phyloP scores from a whole-genome alignment of 2,888 invertebrate genomes.

The Patella pellucida region DNA sequence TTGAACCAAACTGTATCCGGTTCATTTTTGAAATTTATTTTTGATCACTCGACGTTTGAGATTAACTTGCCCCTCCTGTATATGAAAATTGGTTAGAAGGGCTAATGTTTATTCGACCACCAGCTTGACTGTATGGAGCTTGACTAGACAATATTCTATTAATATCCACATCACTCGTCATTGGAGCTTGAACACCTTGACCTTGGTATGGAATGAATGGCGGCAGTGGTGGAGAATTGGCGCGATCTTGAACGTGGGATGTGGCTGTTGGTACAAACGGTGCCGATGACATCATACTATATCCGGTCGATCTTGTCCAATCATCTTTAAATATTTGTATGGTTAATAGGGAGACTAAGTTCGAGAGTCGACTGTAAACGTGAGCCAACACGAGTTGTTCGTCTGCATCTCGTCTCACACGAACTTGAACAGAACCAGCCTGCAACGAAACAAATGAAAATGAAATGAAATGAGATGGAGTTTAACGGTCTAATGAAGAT shows the following conservation, averaged over 20 bases:
- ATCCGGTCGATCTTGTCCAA: constrained; percentile 68
- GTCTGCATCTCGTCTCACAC: constrained; percentile 77
- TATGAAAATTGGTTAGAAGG: background rate
- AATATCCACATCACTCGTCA: background rate
- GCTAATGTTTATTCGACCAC: background rate
- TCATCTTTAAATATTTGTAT: constrained; percentile 76
- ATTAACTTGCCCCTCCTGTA: no score
- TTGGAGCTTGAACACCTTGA: background rate
- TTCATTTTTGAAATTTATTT: no score
- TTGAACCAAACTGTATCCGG: no score
- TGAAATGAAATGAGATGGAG: no score
- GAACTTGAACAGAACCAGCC: constrained; percentile 76
- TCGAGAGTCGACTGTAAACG: constrained; percentile 75
- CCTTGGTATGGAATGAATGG: background rate
- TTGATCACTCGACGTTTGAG: no score
- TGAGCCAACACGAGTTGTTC: constrained; percentile 77
- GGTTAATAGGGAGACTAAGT: constrained; percentile 75
- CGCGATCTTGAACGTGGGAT: background rate
- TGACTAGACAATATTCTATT: background rate
- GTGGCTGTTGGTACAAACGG: background rate
- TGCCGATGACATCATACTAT: constrained; percentile 46
- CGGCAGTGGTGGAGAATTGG: background rate
- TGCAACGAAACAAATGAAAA: constrained; percentile 47
- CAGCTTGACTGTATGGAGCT: background rate
- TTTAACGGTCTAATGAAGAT: no score